Evolutionary conservation across 2,888 invertebrate species (phyloP).

Genomic region (Trachelus troglodyta): DNA sequence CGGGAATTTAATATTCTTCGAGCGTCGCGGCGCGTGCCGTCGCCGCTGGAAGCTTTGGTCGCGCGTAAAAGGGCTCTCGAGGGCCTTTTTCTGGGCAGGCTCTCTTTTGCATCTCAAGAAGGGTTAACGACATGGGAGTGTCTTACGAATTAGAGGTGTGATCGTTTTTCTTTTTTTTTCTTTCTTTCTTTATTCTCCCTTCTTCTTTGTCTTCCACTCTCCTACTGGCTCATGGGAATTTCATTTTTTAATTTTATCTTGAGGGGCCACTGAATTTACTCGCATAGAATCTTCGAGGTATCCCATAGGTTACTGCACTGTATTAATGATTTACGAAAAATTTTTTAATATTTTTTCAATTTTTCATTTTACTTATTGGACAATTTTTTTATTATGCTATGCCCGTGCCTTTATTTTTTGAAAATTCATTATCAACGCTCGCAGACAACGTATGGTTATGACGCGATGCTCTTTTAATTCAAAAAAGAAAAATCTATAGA

Average conservation of each 20-base stretch:
- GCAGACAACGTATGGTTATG: no score
- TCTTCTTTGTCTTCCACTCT: constrained; percentile 1
- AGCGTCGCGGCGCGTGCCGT: constrained; percentile 50
- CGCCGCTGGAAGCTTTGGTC: constrained; percentile 29
- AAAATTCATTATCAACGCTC: background rate
- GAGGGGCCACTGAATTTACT: background rate
- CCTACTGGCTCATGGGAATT: background rate
- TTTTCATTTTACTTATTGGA: no score
- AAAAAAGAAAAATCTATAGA: background rate
- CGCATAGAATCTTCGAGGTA: background rate
- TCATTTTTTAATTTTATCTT: background rate
- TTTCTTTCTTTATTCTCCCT: background rate
- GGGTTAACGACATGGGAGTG: constrained; percentile 42
- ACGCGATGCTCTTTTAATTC: background rate
- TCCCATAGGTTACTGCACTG: no score
- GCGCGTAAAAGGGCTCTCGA: constrained; percentile 38
- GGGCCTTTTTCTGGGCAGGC: constrained; percentile 44
- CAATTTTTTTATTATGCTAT: background rate
- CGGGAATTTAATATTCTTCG: constrained; percentile 63
- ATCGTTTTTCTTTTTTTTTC: constrained; percentile 7
- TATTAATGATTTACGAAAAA: no score
- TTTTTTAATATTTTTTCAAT: no score
- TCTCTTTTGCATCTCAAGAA: constrained; percentile 51
- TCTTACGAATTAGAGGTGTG: constrained; percentile 15
- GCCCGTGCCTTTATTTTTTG: background rate